These are phyloP conservation scores for Drosophila testacea DNA, from an alignment of 2,888 invertebrate species.

Conservation along the genomic window DNA sequence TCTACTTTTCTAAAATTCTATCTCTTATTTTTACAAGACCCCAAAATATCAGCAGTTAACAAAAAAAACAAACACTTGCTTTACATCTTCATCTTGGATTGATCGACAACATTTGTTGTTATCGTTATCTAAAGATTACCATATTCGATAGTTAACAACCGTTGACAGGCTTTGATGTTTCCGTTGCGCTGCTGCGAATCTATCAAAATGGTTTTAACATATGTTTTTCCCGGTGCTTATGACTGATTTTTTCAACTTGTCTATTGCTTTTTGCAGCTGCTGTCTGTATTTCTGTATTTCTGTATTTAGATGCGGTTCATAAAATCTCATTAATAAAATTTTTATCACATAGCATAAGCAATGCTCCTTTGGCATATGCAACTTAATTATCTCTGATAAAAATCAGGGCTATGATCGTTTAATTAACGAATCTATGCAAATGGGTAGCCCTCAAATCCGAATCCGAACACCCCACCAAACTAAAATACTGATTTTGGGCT, in stretches of 20 bases:
- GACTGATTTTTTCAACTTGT: constrained; percentile 2
- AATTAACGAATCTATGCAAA: constrained; percentile 79
- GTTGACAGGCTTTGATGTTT: constrained; percentile 63
- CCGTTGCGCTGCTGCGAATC: constrained; percentile 56
- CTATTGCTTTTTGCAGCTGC: constrained; percentile 37
- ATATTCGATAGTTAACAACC: constrained; percentile 65
- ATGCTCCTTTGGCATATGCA: constrained; percentile 59
- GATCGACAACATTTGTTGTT: constrained; percentile 36
- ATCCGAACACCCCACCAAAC: constrained; percentile 26
- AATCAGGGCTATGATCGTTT: constrained; percentile 55
- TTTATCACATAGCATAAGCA: constrained; percentile 58
- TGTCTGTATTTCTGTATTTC: constrained; percentile 1
- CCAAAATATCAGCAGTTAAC: neutral
- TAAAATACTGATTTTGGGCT: constrained; percentile 30
- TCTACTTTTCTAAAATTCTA: neutral
- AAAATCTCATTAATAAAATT: constrained; percentile 66
- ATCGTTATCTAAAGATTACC: constrained; percentile 55
- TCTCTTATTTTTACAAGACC: neutral
- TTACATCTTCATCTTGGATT: constrained; percentile 26
- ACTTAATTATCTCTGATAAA: constrained; percentile 72
- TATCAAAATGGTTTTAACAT: constrained; percentile 43
- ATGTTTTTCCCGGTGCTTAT: constrained; percentile 44
- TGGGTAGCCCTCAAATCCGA: constrained; percentile 26
- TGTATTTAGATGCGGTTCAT: constrained; percentile 53
- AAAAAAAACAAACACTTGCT: constrained; percentile 8